A percentile compares a stretch with the other conserved stretches of the same genome.
Conservation (phyloP, 1,140 invertebrate genomes). For the Apis laboriosa region DNA sequence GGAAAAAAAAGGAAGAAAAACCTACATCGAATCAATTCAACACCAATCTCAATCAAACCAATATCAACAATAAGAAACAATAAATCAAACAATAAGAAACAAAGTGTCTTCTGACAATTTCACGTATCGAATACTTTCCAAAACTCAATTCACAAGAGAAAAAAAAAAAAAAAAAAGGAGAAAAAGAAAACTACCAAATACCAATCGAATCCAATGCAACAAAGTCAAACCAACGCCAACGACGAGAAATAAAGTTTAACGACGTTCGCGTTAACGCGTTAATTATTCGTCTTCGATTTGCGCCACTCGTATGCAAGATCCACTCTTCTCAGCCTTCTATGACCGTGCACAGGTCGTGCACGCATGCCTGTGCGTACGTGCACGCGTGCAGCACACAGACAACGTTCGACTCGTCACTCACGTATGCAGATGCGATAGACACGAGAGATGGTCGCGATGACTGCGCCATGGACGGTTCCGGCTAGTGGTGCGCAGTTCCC, state of each 20-base stretch:
- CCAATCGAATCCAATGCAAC: not conserved
- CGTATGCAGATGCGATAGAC: conserved; percentile 77
- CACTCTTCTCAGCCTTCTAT: conserved; percentile 17
- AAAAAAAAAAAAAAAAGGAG: not conserved
- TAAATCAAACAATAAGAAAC: too few species aligned
- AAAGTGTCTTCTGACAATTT: too few species aligned
- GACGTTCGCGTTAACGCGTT: not conserved
- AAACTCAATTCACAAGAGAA: too few species aligned
- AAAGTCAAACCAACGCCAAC: not conserved
- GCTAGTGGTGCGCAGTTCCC: conserved; percentile 81
- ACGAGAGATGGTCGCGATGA: conserved; percentile 78
- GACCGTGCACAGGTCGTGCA: conserved; percentile 11
- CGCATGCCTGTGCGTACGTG: conserved; percentile 35
- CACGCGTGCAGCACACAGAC: conserved; percentile 32
- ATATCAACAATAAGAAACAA: too few species aligned
- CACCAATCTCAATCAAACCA: too few species aligned
- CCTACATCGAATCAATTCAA: too few species aligned
- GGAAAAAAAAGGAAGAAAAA: too few species aligned
- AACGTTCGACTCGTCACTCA: conserved; percentile 61
- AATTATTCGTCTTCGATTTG: conserved; percentile 27
- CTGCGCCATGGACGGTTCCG: conserved; percentile 78
- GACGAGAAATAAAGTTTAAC: not conserved
- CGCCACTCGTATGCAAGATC: conserved; percentile 29
- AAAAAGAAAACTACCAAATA: not conserved
- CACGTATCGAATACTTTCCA: too few species aligned